Evolutionary conservation across 1,140 invertebrate species (phyloP), one percentile per base, ranked within the genome.

Genomic region (Drosophila ogumai): DNA sequence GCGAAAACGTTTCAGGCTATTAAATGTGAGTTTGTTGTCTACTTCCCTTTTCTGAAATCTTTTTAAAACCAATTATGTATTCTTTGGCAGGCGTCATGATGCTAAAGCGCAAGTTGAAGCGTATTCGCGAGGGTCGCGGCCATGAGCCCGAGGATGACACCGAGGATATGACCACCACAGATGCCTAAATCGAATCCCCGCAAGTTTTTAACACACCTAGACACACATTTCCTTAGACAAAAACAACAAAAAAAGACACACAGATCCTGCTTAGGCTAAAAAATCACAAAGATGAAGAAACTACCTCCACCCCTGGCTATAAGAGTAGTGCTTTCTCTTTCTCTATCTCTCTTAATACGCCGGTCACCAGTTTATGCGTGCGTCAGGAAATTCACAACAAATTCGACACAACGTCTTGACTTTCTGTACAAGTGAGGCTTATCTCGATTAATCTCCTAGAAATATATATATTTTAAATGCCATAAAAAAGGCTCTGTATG

Each of bases 1-100:
- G 85, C 90, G 46, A 92, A 92, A 66, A 90, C 91, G 36, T 92
- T 91, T 58, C 91, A 92, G 74, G 90, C 91, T 46, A 92, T 92
- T 25, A 92, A 92, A 74, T 92, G 91, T 92, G 68, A 79, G 79
- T 32, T 15, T 25, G 6, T 5, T 17, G n/a, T 34, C 0, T 22
- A 19, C 25, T 44, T 50, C 25, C 25, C 25, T 28, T 6, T 6
- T 41, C 1, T n/a, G n/a, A 3, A 9, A 43, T 43, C 1, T 12
- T 5, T 12, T 44, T 43, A 9, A 43, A 43, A 17, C n/a, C 5
- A 28, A 49, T 34, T 34, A 34, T 34, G 10, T 54, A 36, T 19
- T 13, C n/a, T 28, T 5, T 74, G 75, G 12, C 46, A 92, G 91
- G 91, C 43, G 90, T 92, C 36, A 92, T 92, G 91, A 92, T 91